A percentile compares a stretch with the other conserved stretches of the same genome.
These are phyloP conservation scores for Aelia acuminata DNA, from an alignment of 2,888 invertebrate genomes.

Conservation along the genomic window DNA sequence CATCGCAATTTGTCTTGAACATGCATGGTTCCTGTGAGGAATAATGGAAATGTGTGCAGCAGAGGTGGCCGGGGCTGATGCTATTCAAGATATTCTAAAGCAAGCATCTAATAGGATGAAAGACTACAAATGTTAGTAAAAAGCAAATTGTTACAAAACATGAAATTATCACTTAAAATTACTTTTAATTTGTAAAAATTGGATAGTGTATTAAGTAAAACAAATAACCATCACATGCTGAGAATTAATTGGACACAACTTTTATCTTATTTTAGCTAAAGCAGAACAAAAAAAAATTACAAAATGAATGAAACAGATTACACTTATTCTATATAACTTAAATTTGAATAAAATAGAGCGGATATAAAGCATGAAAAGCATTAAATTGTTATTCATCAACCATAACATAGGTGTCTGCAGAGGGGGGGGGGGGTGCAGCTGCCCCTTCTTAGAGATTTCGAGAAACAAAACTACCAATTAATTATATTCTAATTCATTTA, in stretches of 20 bases:
- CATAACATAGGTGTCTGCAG: no score
- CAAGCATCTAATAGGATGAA: conserved; percentile 47
- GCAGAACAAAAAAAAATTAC: neutral
- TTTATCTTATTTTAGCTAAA: neutral
- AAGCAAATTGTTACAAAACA: conserved; percentile 31
- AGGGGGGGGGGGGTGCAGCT: no score
- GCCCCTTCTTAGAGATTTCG: no score
- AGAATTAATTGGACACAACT: neutral
- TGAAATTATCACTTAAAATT: neutral
- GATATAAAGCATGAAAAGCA: conserved; percentile 25
- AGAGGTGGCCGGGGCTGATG: conserved; percentile 56
- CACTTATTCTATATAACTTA: neutral
- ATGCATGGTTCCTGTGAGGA: conserved; percentile 57
- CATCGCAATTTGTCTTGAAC: conserved; percentile 3
- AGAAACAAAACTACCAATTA: no score
- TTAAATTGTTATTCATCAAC: no score
- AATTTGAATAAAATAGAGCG: neutral
- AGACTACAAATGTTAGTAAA: neutral
- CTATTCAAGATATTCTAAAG: conserved; percentile 43
- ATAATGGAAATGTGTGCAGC: conserved; percentile 55
- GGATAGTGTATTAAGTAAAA: neutral
- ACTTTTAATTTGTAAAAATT: neutral
- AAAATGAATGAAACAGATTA: neutral
- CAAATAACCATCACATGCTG: conserved; percentile 5
- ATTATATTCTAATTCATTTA: no score